These are phyloP conservation scores for Actinostola sp. DNA, from an alignment of 92 coral and sea anemone genomes.

Conservation along the genomic window DNA sequence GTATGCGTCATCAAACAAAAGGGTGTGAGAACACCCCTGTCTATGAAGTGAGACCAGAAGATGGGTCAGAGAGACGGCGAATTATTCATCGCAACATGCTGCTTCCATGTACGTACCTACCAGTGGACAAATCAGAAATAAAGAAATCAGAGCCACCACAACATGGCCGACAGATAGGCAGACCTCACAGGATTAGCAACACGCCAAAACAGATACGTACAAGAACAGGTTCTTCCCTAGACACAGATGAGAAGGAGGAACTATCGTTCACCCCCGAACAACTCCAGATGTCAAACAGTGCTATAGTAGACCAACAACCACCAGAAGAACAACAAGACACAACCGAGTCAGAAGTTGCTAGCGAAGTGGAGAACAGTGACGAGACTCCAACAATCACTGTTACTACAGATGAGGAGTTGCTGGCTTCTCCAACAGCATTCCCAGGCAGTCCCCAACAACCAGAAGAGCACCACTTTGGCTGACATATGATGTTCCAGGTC, in stretches of 20 bases:
- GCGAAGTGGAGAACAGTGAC: too few relatives aligned
- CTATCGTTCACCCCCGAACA: background rate
- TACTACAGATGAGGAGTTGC: too few relatives aligned
- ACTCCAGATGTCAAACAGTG: background rate
- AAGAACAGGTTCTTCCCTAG: background rate
- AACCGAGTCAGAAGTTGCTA: too few relatives aligned
- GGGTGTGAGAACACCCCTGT: conserved; percentile 54
- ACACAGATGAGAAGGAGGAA: background rate
- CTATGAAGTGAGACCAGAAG: conserved; percentile 52
- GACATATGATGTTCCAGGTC: conserved; percentile 28
- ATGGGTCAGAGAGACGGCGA: conserved; percentile 28
- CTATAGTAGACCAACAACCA: background rate
- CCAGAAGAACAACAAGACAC: background rate
- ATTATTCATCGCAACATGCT: conserved; percentile 41
- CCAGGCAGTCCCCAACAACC: conserved; percentile 5
- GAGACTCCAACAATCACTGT: too few relatives aligned
- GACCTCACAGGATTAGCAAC: too few relatives aligned
- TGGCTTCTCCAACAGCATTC: too few relatives aligned
- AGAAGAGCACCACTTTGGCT: conserved; percentile 25
- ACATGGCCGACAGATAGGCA: background rate
- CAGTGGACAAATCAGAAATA: conserved; percentile 4
- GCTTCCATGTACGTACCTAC: conserved; percentile 38
- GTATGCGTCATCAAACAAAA: conserved; percentile 32
- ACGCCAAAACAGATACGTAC: background rate
- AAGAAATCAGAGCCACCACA: background rate